Percentiles rank a stretch among this genome's conserved stretches.
Conservation (phyloP, 1,140 invertebrate species). For the Augochlora pura region DNA sequence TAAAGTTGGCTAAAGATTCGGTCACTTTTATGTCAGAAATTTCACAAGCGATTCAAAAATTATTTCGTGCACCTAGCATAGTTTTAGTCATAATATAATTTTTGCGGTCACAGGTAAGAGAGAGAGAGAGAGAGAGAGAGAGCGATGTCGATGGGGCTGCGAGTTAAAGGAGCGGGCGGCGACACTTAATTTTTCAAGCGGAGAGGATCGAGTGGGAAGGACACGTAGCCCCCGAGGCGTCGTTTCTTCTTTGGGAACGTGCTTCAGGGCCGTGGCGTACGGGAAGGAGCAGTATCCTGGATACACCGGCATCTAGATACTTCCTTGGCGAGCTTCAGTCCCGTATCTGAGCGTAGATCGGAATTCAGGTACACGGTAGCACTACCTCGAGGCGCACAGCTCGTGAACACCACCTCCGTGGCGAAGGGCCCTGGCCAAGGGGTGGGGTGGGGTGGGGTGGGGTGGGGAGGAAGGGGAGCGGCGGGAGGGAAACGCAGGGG, state of each 20-base stretch:
- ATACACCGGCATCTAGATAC: constrained; percentile 76
- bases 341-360: constrained; percentile 78
- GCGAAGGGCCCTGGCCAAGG: constrained; percentile 5
- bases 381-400: constrained; percentile 75
- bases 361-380: constrained; percentile 80
- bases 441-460: constrained; percentile 30
- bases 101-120: no score
- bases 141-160: no score
- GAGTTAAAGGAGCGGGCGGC: not conserved
- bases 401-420: constrained; percentile 74
- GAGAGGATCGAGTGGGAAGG: not conserved
- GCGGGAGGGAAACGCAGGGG: constrained; percentile 30
- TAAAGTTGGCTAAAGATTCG: no score
- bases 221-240: constrained; percentile 8
- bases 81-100: not conserved
- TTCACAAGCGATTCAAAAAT: no score
- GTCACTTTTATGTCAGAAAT: no score
- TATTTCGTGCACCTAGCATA: no score
- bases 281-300: constrained; percentile 72
- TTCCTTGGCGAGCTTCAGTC: constrained; percentile 69
- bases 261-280: constrained; percentile 34
- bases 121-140: no score
- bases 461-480: constrained; percentile 33
- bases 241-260: constrained; percentile 47
- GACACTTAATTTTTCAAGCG: constrained; percentile 5